A percentile compares a stretch with the other conserved stretches of the same genome.
These are phyloP conservation scores for Emydoidea blandingii DNA, from an alignment of 2,797 vertebrate species.

Conservation along the genomic window DNA sequence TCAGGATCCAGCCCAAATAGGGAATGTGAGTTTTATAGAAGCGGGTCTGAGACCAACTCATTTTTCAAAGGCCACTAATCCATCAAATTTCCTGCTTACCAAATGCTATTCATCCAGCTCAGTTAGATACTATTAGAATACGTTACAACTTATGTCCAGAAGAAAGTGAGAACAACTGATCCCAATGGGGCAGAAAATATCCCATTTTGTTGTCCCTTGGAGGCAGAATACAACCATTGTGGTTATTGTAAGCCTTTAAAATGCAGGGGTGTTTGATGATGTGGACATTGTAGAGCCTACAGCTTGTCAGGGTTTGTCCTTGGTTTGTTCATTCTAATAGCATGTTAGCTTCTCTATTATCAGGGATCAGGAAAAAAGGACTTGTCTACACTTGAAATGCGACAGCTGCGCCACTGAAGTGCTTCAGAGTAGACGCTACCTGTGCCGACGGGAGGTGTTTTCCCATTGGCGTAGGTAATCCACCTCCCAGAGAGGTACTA, in stretches of 20 bases:
- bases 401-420: too few relatives aligned
- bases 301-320: not conserved
- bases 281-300: fast-evolving
- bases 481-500: not conserved
- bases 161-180: conserved; percentile 6
- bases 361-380: not conserved
- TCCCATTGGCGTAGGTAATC: not conserved
- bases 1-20: not conserved
- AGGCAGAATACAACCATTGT: not conserved
- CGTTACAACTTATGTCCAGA: not conserved
- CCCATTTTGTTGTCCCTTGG: not conserved
- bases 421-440: not conserved
- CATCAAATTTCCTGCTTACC: not conserved
- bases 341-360: conserved; percentile 15
- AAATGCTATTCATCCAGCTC: not conserved
- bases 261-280: not conserved
- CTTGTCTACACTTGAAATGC: not conserved
- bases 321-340: conserved; percentile 6
- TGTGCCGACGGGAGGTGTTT: not conserved
- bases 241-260: not conserved
- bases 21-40: not conserved
- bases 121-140: not conserved
- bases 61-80: not conserved
- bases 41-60: not conserved
- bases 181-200: not conserved